Evolutionary conservation across 1,140 invertebrate species (phyloP), one percentile per base, ranked within the genome.

Genomic region (Dreissena polymorpha): DNA sequence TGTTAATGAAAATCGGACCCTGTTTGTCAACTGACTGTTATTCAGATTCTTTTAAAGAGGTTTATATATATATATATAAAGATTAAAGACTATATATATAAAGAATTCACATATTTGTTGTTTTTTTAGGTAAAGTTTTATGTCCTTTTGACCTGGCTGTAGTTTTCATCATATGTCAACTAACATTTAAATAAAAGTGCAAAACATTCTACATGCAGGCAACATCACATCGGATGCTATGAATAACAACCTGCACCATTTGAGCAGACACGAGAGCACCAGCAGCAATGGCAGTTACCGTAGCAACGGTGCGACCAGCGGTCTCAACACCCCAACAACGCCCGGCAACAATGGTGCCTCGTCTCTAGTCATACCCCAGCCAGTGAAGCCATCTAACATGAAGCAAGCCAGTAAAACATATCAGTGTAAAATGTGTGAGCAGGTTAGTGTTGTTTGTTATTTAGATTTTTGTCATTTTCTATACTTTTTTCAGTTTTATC

Each of bases 371-470:
- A 97, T 98, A 27, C 97, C 97, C 2, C 97, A 98, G 91, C 97
- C 97, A 57, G 95, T 98, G 84, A 97, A 97, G 92, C 97, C 96
- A 72, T 86, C 75, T 68, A 86, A 73, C 88, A 92, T 91, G 70
- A 83, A 76, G 51, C n/a, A 27, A 10, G 83, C 86, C 12, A 86
- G 85, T 69, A 90, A 90, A 85, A 89, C 89, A 63, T 99, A 99
- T 94, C 97, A 98, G 93, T 99, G 98, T 95, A 99, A 99, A 94
- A 99, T 99, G 97, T 99, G 98, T 93, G 97, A 98, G 86, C 97
- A 98, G 97, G 98, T 99, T 93, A 95, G 96, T 93, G 18, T 64
- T 27, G 27, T 39, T 39, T 39, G 39, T 39, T 39, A 39, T 39
- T 39, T 39, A 39, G 39, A 39, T 39, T 39, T 39, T 2, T 39